Evolutionary conservation across 2,797 vertebrate species (phyloP), one percentile per base, ranked within the genome.

Genomic region (Rhabdomys pumilio): DNA sequence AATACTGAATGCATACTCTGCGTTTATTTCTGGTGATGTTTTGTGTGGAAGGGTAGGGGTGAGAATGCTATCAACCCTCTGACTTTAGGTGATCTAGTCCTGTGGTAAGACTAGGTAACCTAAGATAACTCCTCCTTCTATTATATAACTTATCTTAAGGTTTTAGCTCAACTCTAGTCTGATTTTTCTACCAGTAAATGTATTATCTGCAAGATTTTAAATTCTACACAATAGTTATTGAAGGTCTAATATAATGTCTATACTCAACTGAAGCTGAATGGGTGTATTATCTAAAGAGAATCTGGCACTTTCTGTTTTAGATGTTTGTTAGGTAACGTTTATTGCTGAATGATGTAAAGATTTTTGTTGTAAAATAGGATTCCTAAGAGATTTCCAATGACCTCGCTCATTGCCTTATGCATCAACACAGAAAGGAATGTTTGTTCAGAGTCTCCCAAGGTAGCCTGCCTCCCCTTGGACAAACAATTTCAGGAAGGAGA

Each of bases 51-150:
- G 1, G 38, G 14, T 38, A 7, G 13, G 24, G 4, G 20, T n/a
- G 3, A 92, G 77, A 44, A 34, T 14, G 57, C 22, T 31, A 61
- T 44, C 3, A 9, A 11, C n/a, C 19, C 47, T 89, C 94, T 34
- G 53, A 91, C 3, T 17, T 76, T 59, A 57, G 6, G 4, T 67
- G 77, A 92, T 63, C 44, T 86, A 91, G 31, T 80, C 34, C 57
- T 80, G 59, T 11, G 29, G 7, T n/a, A 94, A 69, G n/a, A 41
- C 14, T 67, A 76, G 10, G 38, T 63, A 75, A 76, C 29, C 85
- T 93, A 83, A n/a, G 96, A 61, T 77, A 55, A 88, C 13, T 81
- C 44, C 13, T 81, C 50, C 82, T 89, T 90, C 44, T 65, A 72
- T 41, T 17, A 53, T 8, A n/a, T 3, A 41, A 3, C 41, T 26